phyloP scores from a whole-genome alignment of 2,113 vertebrate species.

The Dissostichus mawsoni region DNA sequence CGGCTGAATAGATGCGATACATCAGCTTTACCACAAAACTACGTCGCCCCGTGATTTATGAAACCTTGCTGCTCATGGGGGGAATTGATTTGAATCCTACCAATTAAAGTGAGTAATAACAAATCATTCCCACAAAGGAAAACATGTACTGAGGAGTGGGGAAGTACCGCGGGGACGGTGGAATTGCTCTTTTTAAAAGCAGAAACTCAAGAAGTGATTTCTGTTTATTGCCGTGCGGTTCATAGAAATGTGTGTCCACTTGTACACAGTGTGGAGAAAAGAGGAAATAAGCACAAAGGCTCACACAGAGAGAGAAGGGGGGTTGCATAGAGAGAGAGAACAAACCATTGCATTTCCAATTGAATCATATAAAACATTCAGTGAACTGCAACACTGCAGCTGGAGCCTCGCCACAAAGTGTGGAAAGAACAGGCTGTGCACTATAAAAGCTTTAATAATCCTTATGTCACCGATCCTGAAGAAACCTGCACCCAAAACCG shows the following conservation, averaged over 20 bases:
- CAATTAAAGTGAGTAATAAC: conserved; percentile 84
- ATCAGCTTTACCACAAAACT: conserved; percentile 76
- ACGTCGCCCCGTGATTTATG: conserved; percentile 79
- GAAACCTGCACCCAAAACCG: conserved; percentile 5
- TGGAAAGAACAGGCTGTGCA: conserved; percentile 10
- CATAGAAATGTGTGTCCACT: conserved; percentile 21
- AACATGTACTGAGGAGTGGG: conserved; percentile 64
- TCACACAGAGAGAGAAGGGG: neutral
- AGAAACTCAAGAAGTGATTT: conserved; percentile 9
- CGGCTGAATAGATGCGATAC: conserved; percentile 74
- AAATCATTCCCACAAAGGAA: conserved; percentile 78
- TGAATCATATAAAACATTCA: conserved; percentile 56
- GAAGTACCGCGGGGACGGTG: conserved; percentile 10
- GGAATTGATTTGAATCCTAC: conserved; percentile 83
- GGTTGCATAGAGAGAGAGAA: conserved; percentile 12
- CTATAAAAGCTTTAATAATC: conserved; percentile 33
- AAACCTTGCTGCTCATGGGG: conserved; percentile 56
- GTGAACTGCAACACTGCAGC: conserved; percentile 36
- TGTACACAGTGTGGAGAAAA: neutral
- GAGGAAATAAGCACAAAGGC: neutral
- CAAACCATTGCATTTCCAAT: conserved; percentile 45
- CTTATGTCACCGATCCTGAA: conserved; percentile 30
- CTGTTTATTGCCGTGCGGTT: conserved; percentile 27
- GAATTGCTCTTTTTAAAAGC: conserved; percentile 46
- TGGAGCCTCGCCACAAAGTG: conserved; percentile 7